Conservation (phyloP, 2,113 vertebrate species). For the Rafetus swinhoei region DNA sequence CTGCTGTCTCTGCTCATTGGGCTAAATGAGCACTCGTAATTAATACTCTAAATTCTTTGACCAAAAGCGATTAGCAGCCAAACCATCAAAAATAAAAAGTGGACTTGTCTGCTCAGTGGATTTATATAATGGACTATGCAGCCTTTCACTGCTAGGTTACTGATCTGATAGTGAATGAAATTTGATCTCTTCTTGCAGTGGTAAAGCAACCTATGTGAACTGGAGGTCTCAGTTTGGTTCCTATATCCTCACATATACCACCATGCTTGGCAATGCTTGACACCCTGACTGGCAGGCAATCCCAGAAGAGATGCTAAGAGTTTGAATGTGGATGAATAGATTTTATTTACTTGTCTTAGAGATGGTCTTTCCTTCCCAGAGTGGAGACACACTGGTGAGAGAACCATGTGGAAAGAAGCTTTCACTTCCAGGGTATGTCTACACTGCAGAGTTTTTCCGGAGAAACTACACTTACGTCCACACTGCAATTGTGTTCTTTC, state of each 20-base stretch:
- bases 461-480: no score
- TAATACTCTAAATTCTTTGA: not conserved
- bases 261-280: not conserved
- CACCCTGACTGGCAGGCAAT: not conserved
- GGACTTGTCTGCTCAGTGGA: not conserved
- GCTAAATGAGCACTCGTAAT: not conserved
- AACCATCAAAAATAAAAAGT: not conserved
- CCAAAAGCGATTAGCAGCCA: not conserved
- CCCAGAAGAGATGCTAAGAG: not conserved
- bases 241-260: not conserved
- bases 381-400: conserved; percentile 13
- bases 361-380: conserved; percentile 4
- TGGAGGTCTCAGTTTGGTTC: not conserved
- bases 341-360: not conserved
- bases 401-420: not conserved
- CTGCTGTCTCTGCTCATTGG: not conserved
- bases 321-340: not conserved
- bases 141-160: not conserved
- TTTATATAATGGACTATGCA: not conserved
- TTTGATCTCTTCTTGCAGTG: not conserved
- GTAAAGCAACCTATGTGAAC: not conserved
- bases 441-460: no score
- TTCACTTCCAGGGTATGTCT: not conserved
- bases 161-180: not conserved
- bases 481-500: no score